Base-by-base conservation (phyloP, 2,113 vertebrate genomes). In the Urocynchramus pylzowi region DNA sequence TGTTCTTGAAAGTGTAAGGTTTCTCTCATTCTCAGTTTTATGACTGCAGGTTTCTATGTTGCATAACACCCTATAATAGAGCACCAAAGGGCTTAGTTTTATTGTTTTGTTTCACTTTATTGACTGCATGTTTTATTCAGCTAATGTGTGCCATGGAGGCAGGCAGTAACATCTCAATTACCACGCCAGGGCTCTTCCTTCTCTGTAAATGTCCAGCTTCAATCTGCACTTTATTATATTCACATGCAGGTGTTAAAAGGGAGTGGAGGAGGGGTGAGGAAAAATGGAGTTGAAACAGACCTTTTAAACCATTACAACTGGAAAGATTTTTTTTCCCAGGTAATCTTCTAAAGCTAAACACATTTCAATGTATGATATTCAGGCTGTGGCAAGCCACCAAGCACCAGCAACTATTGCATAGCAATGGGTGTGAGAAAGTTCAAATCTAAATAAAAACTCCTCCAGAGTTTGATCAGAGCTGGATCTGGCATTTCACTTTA, bases 71-170 rank as follows among this genome's bases (percentile, higher is more conserved):
- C 96, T 83, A 90, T 96, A 96, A 97, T 97, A 84, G 93, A 93
- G 95, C 96, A 98, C 96, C 97, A 96, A 96, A 97, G 97, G 92
- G 83, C 97, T 96, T 56, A 16, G 42, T 95, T 98, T 98, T 97
- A 98, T 95, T 95, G 97, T 95, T 96, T 96, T 84, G 97, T 90
- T 98, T 97, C 94, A 96, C 97, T 98, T 98, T 98, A 98, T 97
- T 97, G 97, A 97, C 95, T 97, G 61, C 68, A 87, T 93, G 87
- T 85, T 98, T 98, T 97, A 98, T 96, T 97, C 95, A 84, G 97
- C 97, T 96, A 95, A 97, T 97, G 97, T 93, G 95, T 94, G 93
- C 97, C 78, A 52, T 74, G 75, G 94, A 96, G 79, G 95, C 85
- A 89, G 93, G 94, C 96, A 96, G 75, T 76, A 87, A 97, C 94